These are phyloP conservation scores for Choristoneura rosaceana DNA, from an alignment of 2,888 invertebrate genomes.

Conservation along the genomic window DNA sequence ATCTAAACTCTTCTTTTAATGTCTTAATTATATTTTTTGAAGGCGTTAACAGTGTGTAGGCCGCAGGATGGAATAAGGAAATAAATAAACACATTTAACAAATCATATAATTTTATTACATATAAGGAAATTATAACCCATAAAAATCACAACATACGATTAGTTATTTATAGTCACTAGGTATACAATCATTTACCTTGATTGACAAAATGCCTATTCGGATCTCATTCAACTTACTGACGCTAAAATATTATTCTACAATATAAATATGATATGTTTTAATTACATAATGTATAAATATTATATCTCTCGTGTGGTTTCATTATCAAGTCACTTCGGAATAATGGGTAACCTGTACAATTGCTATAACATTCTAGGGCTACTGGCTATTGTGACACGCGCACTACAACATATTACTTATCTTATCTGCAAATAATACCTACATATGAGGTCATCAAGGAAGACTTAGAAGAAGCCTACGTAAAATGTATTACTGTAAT, in stretches of 20 bases:
- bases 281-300: constrained; percentile 50
- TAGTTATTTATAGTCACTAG: constrained; percentile 41
- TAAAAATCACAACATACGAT: constrained; percentile 62
- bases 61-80: constrained; percentile 19
- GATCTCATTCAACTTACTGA: constrained; percentile 48
- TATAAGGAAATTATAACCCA: constrained; percentile 54
- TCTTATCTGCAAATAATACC: constrained; percentile 26
- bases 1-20: background rate
- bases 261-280: constrained; percentile 70
- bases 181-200: constrained; percentile 51
- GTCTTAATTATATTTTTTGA: background rate
- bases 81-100: constrained; percentile 57
- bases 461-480: constrained; percentile 33
- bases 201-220: constrained; percentile 53
- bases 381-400: constrained; percentile 14
- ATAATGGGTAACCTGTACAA: constrained; percentile 32
- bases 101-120: constrained; percentile 64
- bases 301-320: constrained; percentile 52
- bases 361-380: constrained; percentile 39
- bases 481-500: constrained; percentile 3
- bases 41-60: background rate
- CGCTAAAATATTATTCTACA: constrained; percentile 43
- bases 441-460: constrained; percentile 27
- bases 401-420: constrained; percentile 1
- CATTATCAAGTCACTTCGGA: constrained; percentile 21